Conservation (phyloP, 2,113 vertebrate genomes). For the Natator depressus region DNA sequence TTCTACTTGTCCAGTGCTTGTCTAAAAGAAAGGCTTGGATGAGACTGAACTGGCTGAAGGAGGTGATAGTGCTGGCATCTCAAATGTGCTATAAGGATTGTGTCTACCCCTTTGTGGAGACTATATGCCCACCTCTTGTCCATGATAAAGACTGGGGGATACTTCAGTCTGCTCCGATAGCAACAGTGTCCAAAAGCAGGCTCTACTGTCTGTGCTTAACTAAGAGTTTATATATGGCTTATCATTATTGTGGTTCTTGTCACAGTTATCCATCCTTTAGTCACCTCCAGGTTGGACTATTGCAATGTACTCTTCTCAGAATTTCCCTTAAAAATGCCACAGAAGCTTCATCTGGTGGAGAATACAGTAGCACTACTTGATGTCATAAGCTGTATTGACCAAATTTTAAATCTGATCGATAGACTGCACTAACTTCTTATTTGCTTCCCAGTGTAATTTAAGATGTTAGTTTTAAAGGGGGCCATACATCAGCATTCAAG, state of each 20-base stretch:
- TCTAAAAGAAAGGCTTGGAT: background rate
- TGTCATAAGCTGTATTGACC: background rate
- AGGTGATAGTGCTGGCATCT: background rate
- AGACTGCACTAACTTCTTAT: background rate
- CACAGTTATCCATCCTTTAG: background rate
- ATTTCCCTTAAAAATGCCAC: background rate
- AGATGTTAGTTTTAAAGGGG: background rate
- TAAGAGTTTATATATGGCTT: background rate
- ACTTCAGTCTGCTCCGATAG: background rate
- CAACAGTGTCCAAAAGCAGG: background rate
- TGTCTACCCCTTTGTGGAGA: background rate
- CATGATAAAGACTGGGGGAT: background rate
- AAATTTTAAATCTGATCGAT: background rate
- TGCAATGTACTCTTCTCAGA: background rate
- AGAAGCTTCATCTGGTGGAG: background rate
- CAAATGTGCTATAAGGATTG: background rate
- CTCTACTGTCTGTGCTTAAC: background rate
- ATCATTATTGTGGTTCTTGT: background rate
- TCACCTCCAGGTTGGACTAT: background rate
- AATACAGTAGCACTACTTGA: background rate
- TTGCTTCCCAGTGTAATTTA: background rate
- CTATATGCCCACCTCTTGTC: background rate
- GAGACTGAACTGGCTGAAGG: background rate
- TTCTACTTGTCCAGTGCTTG: background rate
- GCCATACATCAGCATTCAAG: too few species aligned